phyloP scores from a whole-genome alignment of 1,140 invertebrate genomes.

The Drosophila pectinifera region DNA sequence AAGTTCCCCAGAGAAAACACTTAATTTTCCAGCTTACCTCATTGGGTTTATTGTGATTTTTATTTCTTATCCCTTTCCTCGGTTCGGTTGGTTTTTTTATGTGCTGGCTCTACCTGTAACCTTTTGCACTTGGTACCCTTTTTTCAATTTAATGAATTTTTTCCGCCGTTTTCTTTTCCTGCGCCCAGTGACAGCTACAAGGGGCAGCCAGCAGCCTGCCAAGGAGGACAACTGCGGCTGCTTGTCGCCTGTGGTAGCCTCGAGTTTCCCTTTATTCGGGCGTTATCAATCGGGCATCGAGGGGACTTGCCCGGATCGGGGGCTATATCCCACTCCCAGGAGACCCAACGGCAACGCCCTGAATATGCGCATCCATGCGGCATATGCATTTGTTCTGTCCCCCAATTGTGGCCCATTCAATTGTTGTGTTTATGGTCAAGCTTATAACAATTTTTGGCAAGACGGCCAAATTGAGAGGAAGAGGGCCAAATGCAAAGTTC shows the following conservation, averaged over 20 bases:
- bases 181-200: slow-evolving; percentile 72
- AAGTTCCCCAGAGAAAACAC: not conserved
- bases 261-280: slow-evolving; percentile 27
- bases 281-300: slow-evolving; percentile 39
- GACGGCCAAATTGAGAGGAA: slow-evolving; percentile 47
- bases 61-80: slow-evolving; percentile 39
- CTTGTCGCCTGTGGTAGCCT: slow-evolving; percentile 19
- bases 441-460: slow-evolving; percentile 38
- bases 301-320: not conserved
- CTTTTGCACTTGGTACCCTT: slow-evolving; percentile 84
- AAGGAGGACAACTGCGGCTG: slow-evolving; percentile 26
- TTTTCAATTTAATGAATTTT: slow-evolving; percentile 83
- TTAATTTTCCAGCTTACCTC: slow-evolving; percentile 34
- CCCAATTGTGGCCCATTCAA: slow-evolving; percentile 33
- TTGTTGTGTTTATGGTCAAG: slow-evolving; percentile 51
- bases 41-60: slow-evolving; percentile 60
- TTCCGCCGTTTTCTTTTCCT: slow-evolving; percentile 58
- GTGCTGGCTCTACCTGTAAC: slow-evolving; percentile 78
- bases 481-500: slow-evolving; percentile 42
- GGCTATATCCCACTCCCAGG: not conserved
- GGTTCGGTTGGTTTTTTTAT: slow-evolving; percentile 31
- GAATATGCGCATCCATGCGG: slow-evolving; percentile 36
- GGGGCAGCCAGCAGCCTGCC: slow-evolving; percentile 3
- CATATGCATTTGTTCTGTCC: slow-evolving; percentile 54
- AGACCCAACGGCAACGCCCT: slow-evolving; percentile 27